Evolutionary conservation across 2,113 vertebrate species (phyloP).

Genomic region (Oreocharis arfaki): DNA sequence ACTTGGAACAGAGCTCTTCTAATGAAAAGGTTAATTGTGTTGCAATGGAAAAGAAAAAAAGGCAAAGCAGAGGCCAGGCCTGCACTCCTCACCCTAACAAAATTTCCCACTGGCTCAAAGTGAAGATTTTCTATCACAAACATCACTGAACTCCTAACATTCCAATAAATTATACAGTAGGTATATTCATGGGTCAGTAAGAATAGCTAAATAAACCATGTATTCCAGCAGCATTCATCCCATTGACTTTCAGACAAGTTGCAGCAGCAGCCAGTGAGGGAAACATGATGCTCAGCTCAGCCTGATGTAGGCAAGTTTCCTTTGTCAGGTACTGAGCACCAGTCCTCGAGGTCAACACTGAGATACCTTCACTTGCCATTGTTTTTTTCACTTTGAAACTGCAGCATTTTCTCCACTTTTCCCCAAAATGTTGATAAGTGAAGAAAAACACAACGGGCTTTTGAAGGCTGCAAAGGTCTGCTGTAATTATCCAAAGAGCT

Average conservation of each 20-base stretch:
- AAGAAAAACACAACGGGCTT: background rate
- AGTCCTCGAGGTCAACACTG: background rate
- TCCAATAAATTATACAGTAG: background rate
- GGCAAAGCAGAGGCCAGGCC: conserved; percentile 9
- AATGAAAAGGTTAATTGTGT: conserved; percentile 67
- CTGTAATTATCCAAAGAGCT: background rate
- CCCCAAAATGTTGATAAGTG: background rate
- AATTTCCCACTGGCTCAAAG: conserved; percentile 30
- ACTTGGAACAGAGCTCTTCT: conserved; percentile 49
- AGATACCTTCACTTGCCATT: fast-evolving
- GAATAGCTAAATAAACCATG: conserved; percentile 10
- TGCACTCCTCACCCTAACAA: conserved; percentile 21
- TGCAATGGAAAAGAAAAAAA: conserved; percentile 54
- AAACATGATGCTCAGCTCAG: background rate
- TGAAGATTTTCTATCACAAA: background rate
- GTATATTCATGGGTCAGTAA: background rate
- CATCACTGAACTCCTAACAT: background rate
- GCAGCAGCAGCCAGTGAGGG: background rate
- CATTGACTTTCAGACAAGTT: background rate
- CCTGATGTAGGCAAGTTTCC: background rate
- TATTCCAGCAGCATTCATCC: background rate
- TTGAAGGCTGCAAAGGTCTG: background rate
- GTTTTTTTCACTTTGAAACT: background rate
- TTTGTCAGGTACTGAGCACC: fast-evolving
- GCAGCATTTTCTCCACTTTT: background rate